Percentiles rank a stretch among this genome's conserved stretches.
These are phyloP conservation scores for Stylophora pistillata DNA, from an alignment of 64 coral and sea anemone species.

Conservation along the genomic window DNA sequence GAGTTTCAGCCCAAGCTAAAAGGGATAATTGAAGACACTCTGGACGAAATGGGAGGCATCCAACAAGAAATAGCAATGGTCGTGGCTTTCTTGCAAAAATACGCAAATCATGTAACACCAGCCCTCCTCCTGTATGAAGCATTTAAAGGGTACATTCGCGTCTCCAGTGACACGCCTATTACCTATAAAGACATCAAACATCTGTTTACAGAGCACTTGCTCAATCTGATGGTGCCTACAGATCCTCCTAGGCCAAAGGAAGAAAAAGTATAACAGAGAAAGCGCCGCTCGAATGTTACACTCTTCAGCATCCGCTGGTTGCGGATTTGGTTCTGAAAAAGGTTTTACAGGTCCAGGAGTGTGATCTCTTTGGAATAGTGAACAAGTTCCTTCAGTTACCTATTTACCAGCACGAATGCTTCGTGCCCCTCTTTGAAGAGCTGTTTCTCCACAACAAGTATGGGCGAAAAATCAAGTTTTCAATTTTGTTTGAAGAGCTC, in stretches of 20 bases:
- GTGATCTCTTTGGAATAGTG: constrained; percentile 11
- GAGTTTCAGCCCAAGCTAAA: constrained; percentile 49
- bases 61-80: constrained; percentile 66
- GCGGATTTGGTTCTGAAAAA: constrained; percentile 59
- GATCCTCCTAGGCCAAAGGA: neutral
- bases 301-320: constrained; percentile 70
- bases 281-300: constrained; percentile 42
- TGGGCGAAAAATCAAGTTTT: constrained; percentile 43
- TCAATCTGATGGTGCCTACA: constrained; percentile 75
- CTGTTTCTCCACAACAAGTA: constrained; percentile 60
- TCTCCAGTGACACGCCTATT: neutral
- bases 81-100: constrained; percentile 74
- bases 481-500: constrained; percentile 60
- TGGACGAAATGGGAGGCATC: constrained; percentile 48
- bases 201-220: constrained; percentile 72
- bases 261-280: neutral
- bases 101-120: constrained; percentile 58
- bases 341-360: neutral
- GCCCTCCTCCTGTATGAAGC: constrained; percentile 51
- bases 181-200: constrained; percentile 80
- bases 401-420: constrained; percentile 27
- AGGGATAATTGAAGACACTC: constrained; percentile 57
- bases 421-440: constrained; percentile 55
- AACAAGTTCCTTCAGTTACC: constrained; percentile 64
- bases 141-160: constrained; percentile 42